Conservation (phyloP, 2,113 vertebrate species). For the Aspiorhynchus laticeps region DNA sequence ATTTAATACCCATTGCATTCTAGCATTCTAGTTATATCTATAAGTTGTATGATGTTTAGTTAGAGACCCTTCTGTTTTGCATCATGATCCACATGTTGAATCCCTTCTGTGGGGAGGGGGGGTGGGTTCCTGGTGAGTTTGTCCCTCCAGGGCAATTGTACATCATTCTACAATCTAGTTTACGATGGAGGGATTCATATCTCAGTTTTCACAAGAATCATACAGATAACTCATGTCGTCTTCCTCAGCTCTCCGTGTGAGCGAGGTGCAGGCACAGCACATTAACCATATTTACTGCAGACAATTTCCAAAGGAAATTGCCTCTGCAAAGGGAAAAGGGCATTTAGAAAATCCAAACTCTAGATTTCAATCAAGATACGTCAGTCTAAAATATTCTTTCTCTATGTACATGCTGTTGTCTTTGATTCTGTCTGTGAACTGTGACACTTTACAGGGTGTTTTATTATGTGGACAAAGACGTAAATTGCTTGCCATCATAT, state of each 20-base stretch:
- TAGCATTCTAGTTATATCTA: constrained; percentile 9
- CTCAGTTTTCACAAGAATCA: constrained; percentile 67
- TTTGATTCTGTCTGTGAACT: constrained; percentile 34
- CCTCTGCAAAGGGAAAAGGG: constrained; percentile 65
- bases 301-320: constrained; percentile 72
- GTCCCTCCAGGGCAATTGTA: constrained; percentile 51
- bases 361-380: constrained; percentile 66
- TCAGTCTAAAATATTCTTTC: constrained; percentile 29
- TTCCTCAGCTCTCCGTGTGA: constrained; percentile 64
- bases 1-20: neutral
- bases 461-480: neutral
- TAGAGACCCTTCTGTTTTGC: neutral
- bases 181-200: constrained; percentile 65
- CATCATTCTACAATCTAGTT: constrained; percentile 57
- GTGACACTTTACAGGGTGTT: constrained; percentile 33
- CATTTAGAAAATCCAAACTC: constrained; percentile 61
- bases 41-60: constrained; percentile 16
- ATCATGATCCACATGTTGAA: constrained; percentile 3
- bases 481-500: constrained; percentile 21
- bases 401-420: constrained; percentile 51
- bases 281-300: constrained; percentile 78
- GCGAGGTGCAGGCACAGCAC: constrained; percentile 68
- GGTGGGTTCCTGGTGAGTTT: constrained; percentile 13
- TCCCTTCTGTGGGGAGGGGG: constrained; percentile 17
- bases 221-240: constrained; percentile 67